These are phyloP conservation scores for Nomada ruficornis DNA, from an alignment of 2,888 invertebrate genomes.

Conservation along the genomic window DNA sequence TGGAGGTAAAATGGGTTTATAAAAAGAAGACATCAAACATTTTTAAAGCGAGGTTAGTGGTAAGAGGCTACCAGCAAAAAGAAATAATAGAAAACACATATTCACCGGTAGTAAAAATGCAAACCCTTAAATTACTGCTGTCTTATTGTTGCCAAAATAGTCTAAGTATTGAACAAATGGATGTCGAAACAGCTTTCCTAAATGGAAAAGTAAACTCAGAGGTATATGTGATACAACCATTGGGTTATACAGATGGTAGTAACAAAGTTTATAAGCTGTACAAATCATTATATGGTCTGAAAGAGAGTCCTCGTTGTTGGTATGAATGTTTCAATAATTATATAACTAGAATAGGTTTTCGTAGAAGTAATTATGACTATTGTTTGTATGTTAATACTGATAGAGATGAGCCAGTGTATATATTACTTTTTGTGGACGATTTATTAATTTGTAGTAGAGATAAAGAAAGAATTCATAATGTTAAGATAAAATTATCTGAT, in stretches of 20 bases:
- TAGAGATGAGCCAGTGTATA: too few relatives aligned
- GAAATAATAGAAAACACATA: slow-evolving; percentile 53
- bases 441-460: too few relatives aligned
- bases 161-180: slow-evolving; percentile 55
- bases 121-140: slow-evolving; percentile 58
- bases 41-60: slow-evolving; percentile 60
- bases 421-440: too few relatives aligned
- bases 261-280: slow-evolving; percentile 27
- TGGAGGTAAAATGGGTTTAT: slow-evolving; percentile 60
- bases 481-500: too few relatives aligned
- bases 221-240: slow-evolving; percentile 33
- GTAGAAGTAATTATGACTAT: too few relatives aligned
- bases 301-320: slow-evolving; percentile 25
- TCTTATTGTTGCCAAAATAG: slow-evolving; percentile 45
- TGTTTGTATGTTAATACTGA: too few relatives aligned
- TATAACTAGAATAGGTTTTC: too few relatives aligned
- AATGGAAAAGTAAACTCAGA: slow-evolving; percentile 40
- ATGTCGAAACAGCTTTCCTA: slow-evolving; percentile 53
- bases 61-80: slow-evolving; percentile 56
- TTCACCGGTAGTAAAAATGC: slow-evolving; percentile 55
- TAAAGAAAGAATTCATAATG: too few relatives aligned
- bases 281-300: slow-evolving; percentile 43
- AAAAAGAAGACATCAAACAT: slow-evolving; percentile 38
- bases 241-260: slow-evolving; percentile 19
- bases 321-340: too few relatives aligned